Evolutionary conservation across 2,113 vertebrate genomes (phyloP), one percentile per base, ranked within the genome.

Genomic region (Kobus ellipsiprymnus): DNA sequence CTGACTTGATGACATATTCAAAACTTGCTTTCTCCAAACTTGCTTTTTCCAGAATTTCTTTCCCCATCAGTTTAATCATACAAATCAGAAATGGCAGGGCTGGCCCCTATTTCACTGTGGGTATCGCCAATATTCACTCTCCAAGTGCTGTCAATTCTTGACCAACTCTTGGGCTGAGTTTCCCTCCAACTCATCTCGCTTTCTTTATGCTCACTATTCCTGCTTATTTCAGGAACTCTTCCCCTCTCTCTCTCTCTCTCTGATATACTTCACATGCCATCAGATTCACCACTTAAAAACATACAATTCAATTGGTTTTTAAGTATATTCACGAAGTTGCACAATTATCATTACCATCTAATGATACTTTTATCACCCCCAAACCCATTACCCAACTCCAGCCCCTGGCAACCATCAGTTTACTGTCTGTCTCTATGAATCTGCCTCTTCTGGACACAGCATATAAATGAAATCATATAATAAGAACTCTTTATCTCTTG

Each of bases 1-100:
- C n/a, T 67, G 40, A 50, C 80, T 59, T 91, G 50, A 96, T 54
- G 46, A 59, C 33, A 93, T 33, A 57, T 40, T 80, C 60, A 60
- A 90, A 64, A 87, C 44, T 4, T 46, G 14, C 36, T 59, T 36
- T 84, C 33, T 48, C 46, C 27, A 90, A 90, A 74, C 46, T 60
- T 46, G 17, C 17, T 92, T 95, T 85, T 90, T 33, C 36, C 16
- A 71, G 23, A 48, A 95, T 74, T 64, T 94, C 59, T 50, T 95
- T 82, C 59, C 33, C 83, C 55, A 80, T 48, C 55, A 87, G 83
- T 78, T 88, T 60, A 95, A 21, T n/a, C 62, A 74, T 4, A 59
- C n/a, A 96, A 74, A 90, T 44, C 27, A 92, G 88, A 95, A 94
- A 85, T 50, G 82, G 62, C 25, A 97, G 59, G 81, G 82, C 12